Percentiles rank a stretch among this genome's conserved stretches.
These are phyloP conservation scores for Drosophila borborema DNA, from an alignment of 2,888 invertebrate species.

Conservation along the genomic window DNA sequence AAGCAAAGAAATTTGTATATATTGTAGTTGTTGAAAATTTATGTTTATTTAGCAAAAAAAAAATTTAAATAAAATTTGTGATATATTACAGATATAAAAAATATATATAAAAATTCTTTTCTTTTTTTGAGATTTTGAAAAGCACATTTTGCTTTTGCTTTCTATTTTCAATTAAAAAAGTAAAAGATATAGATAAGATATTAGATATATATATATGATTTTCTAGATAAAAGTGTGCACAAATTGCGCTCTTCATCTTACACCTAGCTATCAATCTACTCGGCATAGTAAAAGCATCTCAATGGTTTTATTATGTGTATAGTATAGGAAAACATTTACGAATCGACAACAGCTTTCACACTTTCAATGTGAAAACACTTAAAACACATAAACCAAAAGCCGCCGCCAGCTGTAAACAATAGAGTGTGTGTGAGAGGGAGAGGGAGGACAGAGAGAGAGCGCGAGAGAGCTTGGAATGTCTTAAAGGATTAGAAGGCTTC, in stretches of 20 bases:
- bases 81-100: conserved; percentile 1
- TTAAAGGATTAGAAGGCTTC: conserved; percentile 43
- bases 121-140: not conserved
- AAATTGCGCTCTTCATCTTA: no score
- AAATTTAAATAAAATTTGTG: not conserved
- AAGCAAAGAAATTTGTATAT: not conserved
- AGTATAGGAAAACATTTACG: conserved; percentile 24
- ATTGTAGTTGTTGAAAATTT: not conserved
- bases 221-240: no score
- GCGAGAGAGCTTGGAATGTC: not conserved
- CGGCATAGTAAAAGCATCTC: not conserved
- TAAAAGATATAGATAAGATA: no score
- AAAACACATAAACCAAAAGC: conserved; percentile 20
- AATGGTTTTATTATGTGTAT: no score
- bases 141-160: not conserved
- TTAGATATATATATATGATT: no score
- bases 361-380: conserved; percentile 35
- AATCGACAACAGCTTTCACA: conserved; percentile 26
- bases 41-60: not conserved
- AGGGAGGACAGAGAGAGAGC: not conserved
- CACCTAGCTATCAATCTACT: not conserved
- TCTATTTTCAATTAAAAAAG: not conserved
- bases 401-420: conserved; percentile 13
- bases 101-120: not conserved
- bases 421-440: not conserved